Evolutionary conservation across 2,888 invertebrate genomes (phyloP), one percentile per base, ranked within the genome.

Genomic region (Phyllotreta striolata): DNA sequence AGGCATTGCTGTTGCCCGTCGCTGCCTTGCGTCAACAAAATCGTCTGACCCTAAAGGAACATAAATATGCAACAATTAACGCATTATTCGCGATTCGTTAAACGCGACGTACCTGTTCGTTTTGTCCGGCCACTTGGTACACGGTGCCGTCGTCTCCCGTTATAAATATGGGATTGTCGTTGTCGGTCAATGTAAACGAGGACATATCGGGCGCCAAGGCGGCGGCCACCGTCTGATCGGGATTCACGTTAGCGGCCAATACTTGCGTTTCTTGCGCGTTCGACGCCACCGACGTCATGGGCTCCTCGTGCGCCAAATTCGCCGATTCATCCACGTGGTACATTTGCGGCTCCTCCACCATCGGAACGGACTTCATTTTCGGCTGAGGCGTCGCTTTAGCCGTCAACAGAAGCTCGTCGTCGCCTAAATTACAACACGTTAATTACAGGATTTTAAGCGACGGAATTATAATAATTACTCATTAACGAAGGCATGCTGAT

Each of bases 71-170:
- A n/a, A n/a, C n/a, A n/a, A n/a, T n/a, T n/a, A n/a, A n/a, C n/a
- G n/a, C n/a, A n/a, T n/a, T n/a, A n/a, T n/a, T n/a, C n/a, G n/a
- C n/a, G n/a, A n/a, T n/a, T n/a, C n/a, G n/a, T n/a, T n/a, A n/a
- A n/a, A n/a, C n/a, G n/a, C n/a, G n/a, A n/a, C 51, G n/a, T 58
- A 58, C 58, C 34, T 89, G 90, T 69, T 91, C 90, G 71, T 91
- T 91, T 75, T 92, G 91, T n/a, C 92, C 81, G 6, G 81, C 80
- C 68, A 88, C 88, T 83, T 91, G 90, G 78, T 90, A 91, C 7
- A 91, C 85, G 0, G 90, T 88, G n/a, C 93, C 93, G 75, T 93
- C 93, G 72, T 93, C 93, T 0, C 92, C 92, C 0, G 92, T 89
- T 43, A 93, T 92, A 75, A 92, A 87, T 66, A 93, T 86, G 10